Base-by-base conservation (phyloP, 1,140 invertebrate species). In the Hylaeus anthracinus region DNA sequence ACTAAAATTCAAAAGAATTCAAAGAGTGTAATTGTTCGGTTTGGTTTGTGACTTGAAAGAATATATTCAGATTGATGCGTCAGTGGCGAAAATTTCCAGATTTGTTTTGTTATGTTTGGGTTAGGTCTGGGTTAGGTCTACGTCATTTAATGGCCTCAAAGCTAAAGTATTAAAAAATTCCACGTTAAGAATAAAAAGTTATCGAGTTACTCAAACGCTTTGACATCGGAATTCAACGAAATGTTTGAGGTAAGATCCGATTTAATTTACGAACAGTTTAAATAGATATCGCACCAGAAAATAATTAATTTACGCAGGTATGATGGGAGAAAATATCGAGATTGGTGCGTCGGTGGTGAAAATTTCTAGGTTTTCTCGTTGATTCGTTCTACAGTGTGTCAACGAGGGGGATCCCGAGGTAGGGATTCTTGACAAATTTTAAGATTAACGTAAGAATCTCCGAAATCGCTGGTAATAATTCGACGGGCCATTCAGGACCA, bases 401-500 rank as follows among this genome's bases (percentile, higher is more conserved):
- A 67, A 73, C 8, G 55, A 9, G 41, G 53, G 2, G 3, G 48
- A 71, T 56, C 76, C 39, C 12, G n/a, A 3, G 39, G 58, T 48
- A 41, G 58, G 56, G 53, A 81, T 84, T 79, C 77, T 72, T 86
- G 85, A 87, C 83, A 85, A 85, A 87, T 87, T 87, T 85, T 61
- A 83, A 79, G 85, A 88, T 87, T 82, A 83, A 86, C 84, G 83
- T 56, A 85, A 83, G 84, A 86, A 86, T 76, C 67, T 55, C 60
- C 53, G 26, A 70, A 74, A 83, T 76, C 70, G 81, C 73, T 65
- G 84, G 84, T 81, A 88, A 88, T 88, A 88, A 88, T 88, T 88
- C 83, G 79, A 73, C 61, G 74, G 82, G 82, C 63, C 84, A 72
- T 73, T 72, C 77, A 51, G 65, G 87, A 88, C 87, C 87, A 88